phyloP scores from a whole-genome alignment of 2,113 vertebrate genomes.

The Nibea coibor region DNA sequence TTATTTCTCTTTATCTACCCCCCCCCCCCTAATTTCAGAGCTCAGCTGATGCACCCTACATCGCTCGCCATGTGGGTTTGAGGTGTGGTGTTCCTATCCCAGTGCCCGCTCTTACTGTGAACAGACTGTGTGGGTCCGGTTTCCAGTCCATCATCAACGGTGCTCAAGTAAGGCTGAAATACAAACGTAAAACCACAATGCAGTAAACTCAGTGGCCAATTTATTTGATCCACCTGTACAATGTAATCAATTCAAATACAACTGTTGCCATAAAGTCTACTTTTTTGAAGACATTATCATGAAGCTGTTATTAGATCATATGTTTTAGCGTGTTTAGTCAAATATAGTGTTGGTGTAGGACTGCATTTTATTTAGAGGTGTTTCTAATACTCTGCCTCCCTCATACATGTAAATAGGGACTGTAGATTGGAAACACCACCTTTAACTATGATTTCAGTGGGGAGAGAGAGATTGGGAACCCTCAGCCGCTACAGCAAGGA shows the following conservation, averaged over 20 bases:
- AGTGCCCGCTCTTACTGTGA: conserved; percentile 91
- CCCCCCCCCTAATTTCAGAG: conserved; percentile 78
- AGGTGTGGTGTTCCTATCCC: conserved; percentile 89
- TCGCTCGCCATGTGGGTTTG: conserved; percentile 93
- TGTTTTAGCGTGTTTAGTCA: background rate
- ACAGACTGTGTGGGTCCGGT: conserved; percentile 96
- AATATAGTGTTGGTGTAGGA: background rate
- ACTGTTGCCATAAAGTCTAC: background rate
- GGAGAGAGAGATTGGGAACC: too few species aligned
- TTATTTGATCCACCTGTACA: background rate
- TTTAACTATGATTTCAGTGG: too few species aligned
- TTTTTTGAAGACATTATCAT: background rate
- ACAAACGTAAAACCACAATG: background rate
- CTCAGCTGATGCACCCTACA: conserved; percentile 88
- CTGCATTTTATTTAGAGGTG: too few species aligned
- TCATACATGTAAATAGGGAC: too few species aligned
- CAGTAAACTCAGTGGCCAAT: background rate
- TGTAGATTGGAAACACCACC: too few species aligned
- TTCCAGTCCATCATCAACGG: conserved; percentile 95
- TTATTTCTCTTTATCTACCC: background rate
- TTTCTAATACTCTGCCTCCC: too few species aligned
- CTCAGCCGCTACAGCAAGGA: too few species aligned
- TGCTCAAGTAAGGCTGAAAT: conserved; percentile 86
- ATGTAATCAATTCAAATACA: background rate
- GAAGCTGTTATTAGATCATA: background rate